A percentile compares a stretch with the other conserved stretches of the same genome.
Evolutionary conservation across 2,888 invertebrate genomes (phyloP).

Genomic region (Hirtodrosophila duncani): DNA sequence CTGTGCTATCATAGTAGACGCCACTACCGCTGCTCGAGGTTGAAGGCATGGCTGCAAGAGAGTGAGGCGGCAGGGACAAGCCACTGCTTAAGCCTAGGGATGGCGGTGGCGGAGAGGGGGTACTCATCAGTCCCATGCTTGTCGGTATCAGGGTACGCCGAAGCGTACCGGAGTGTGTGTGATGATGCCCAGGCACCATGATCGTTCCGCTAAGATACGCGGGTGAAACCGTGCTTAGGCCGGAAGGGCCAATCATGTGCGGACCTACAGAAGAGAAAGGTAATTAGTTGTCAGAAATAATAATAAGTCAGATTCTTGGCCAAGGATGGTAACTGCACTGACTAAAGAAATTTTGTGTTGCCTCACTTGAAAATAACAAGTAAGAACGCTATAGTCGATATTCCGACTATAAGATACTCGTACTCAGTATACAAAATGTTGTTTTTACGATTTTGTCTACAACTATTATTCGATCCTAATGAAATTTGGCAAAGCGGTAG

Average conservation of each 20-base stretch:
- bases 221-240: slow-evolving; percentile 68
- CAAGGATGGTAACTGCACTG: not conserved
- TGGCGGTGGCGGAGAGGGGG: slow-evolving; percentile 55
- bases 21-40: slow-evolving; percentile 36
- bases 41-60: slow-evolving; percentile 58
- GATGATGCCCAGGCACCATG: slow-evolving; percentile 75
- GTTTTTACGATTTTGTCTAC: too few relatives aligned
- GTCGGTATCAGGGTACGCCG: slow-evolving; percentile 75
- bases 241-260: slow-evolving; percentile 66
- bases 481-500: too few relatives aligned
- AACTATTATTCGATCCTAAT: too few relatives aligned
- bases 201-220: slow-evolving; percentile 75
- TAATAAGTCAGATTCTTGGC: too few relatives aligned
- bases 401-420: too few relatives aligned
- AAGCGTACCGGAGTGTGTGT: slow-evolving; percentile 72
- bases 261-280: slow-evolving; percentile 51
- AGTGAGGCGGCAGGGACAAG: slow-evolving; percentile 39
- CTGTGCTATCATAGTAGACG: slow-evolving; percentile 75
- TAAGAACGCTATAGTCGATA: too few relatives aligned
- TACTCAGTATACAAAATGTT: too few relatives aligned
- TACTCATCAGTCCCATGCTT: slow-evolving; percentile 70
- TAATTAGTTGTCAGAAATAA: too few relatives aligned
- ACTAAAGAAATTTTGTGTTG: too few relatives aligned
- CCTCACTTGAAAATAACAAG: slow-evolving; percentile 1
- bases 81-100: slow-evolving; percentile 22